Evolutionary conservation across 2,113 vertebrate species (phyloP).

Genomic region (Nycticryphes semicollaris): DNA sequence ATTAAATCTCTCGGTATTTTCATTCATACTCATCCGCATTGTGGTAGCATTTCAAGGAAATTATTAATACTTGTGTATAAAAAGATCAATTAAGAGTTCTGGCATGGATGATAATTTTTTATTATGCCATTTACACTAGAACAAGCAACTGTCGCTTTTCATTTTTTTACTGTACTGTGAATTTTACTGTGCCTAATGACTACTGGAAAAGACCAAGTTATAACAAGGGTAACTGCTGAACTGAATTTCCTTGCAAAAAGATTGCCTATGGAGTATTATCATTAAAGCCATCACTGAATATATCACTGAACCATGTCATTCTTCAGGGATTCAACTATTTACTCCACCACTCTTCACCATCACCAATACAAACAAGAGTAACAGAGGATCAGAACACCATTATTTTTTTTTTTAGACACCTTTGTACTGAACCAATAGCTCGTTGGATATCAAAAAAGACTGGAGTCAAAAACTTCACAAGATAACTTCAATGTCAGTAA

Average conservation of each 20-base stretch:
- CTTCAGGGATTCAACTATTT: neutral
- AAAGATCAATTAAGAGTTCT: constrained; percentile 1
- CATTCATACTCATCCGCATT: neutral
- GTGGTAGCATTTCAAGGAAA: neutral
- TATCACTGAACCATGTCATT: neutral
- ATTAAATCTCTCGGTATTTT: neutral
- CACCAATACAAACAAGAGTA: neutral
- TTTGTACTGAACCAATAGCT: neutral
- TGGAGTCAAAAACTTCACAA: neutral
- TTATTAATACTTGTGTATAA: neutral
- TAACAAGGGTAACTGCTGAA: neutral
- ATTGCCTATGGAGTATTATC: neutral
- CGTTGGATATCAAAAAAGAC: neutral
- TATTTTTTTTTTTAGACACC: neutral
- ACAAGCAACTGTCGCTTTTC: constrained; percentile 3
- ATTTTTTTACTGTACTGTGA: neutral
- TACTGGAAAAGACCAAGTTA: neutral
- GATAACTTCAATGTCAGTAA: neutral
- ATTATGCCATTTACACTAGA: neutral
- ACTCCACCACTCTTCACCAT: neutral
- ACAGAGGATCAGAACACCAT: neutral
- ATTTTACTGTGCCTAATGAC: neutral
- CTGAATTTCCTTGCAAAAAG: neutral
- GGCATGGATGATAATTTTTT: fast-evolving
- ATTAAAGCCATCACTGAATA: neutral